Base-by-base conservation (phyloP, 1,140 invertebrate genomes). In the Oncopodura yosiiana region DNA sequence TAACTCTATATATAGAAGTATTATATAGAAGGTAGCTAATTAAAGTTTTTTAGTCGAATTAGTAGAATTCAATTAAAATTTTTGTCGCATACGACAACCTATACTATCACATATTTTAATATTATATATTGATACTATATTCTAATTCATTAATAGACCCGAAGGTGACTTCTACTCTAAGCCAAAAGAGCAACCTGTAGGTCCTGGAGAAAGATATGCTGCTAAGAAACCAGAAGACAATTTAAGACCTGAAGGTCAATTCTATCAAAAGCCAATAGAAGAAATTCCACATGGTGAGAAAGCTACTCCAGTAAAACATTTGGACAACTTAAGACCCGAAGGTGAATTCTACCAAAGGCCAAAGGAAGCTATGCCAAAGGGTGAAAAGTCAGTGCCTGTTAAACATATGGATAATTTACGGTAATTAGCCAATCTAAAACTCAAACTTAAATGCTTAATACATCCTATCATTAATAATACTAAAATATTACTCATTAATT, bases 391-490 rank as follows among this genome's bases (percentile, higher is more conserved):
- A n/a, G 45, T 53, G 4, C 56, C 58, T n/a, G 51, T 64, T 6
- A 63, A 52, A 32, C 49, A 57, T 19, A 44, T 57, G 8, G 66
- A 67, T 27, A 66, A 67, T 53, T 51, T 67, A 1, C 42, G 56
- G n/a, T n/a, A n/a, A n/a, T 54, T 45, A 54, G 38, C 72, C 75
- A 61, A 74, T 74, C 67, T 70, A 77, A 29, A 66, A 69, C 60
- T 73, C 73, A 39, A 74, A 65, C 14, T 77, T 76, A n/a, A 77
- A 72, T 41, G 79, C 81, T 64, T 66, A 74, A 55, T 72, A 73
- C 36, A 75, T 75, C 1, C 66, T 73, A 53, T 79, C n/a, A n/a
- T n/a, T n/a, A n/a, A n/a, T n/a, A n/a, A 43, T 21, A 16, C 67
- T 6, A 42, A 38, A 1, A 56, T 49, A 32, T 60, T 32, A 1